Base-by-base conservation (phyloP, 2,113 vertebrate species). In the Lutjanus erythropterus region DNA sequence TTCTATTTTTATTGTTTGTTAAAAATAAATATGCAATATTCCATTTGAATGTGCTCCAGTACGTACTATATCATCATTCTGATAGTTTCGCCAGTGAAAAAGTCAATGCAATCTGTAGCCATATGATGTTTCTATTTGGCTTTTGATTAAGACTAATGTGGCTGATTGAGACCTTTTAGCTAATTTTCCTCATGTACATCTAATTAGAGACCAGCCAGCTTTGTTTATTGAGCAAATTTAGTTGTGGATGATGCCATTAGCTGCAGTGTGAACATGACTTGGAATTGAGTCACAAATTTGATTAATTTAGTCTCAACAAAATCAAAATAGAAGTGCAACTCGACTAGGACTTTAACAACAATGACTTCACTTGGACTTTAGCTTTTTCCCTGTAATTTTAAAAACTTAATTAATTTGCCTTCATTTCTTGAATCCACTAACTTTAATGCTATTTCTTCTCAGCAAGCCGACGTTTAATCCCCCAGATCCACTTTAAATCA, bases 141-240 rank as follows among this genome's bases (percentile, higher is more conserved):
- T 67, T 72, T 52, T 35, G 25, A 62, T 16, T 53, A n/a, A 68
- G 68, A 47, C 56, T 27, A 31, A n/a, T 25, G 6, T 65, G 19
- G 56, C n/a, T 46, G 53, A 61, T 23, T 52, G 37, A 74, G 55
- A 75, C 50, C 31, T 50, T 81, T 69, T 42, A 12, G 52, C 15
- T 16, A 14, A 60, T 53, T 47, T 58, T 25, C 2, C 25, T 69
- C 21, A 11, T 29, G 25, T 19, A 42, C 29, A 50, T 33, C 31
- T 1, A 27, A 16, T 35, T 47, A 33, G 4, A 23, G 3, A 52
- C 5, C 27, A 60, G 41, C 12, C 10, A 7, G 21, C 14, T 65
- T 2, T 46, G 9, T 23, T 56, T 49, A 60, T 6, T 31, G 12
- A 50, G 12, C 35, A 27, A 21, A 35, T 71, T 9, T 41, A 60